Evolutionary conservation across 2,888 invertebrate species (phyloP), one percentile per base, ranked within the genome.

Genomic region (Eristalis pertinax): DNA sequence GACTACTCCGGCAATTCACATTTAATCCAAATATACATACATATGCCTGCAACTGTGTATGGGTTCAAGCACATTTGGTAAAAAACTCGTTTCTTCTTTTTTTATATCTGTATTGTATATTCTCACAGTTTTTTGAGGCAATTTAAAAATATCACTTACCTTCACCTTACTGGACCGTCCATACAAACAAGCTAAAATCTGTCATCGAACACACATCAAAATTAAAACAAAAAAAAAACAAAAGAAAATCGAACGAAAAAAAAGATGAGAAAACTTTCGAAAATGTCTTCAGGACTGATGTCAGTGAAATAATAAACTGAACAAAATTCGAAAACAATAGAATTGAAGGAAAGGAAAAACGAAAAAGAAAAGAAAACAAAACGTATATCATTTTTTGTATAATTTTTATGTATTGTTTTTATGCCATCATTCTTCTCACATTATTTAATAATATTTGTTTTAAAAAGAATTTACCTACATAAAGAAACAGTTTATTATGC

Each of bases 401-500:
- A 77, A 65, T 77, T 84, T 32, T 73, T 77, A 38, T 84, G 78
- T 75, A 83, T 83, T 87, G 68, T 72, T 77, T 78, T 67, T 63
- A 74, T 76, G 70, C 50, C 56, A 24, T 43, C 72, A 24, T 72
- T 63, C 43, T 77, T 77, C 35, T 86, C 85, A 86, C 74, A 79
- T 76, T 85, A 82, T 76, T 76, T 82, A 80, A 72, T 76, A 79
- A 83, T 80, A 76, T 63, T 70, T 50, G 32, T 72, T 84, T 73
- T 43, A 60, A 76, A 64, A 79, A 78, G 56, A 84, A 84, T 84
- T 88, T 70, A 65, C 88, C 88, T 88, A 84, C 32, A 84, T 75
- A 88, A 84, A 78, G 62, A 84, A 88, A 88, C 70, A 84, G 73
- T 72, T 80, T 43, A 32, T 70, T 56, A 60, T 60, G 60, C 64